Evolutionary conservation across 2,113 vertebrate species (phyloP).

Genomic region (Pantherophis guttatus): DNA sequence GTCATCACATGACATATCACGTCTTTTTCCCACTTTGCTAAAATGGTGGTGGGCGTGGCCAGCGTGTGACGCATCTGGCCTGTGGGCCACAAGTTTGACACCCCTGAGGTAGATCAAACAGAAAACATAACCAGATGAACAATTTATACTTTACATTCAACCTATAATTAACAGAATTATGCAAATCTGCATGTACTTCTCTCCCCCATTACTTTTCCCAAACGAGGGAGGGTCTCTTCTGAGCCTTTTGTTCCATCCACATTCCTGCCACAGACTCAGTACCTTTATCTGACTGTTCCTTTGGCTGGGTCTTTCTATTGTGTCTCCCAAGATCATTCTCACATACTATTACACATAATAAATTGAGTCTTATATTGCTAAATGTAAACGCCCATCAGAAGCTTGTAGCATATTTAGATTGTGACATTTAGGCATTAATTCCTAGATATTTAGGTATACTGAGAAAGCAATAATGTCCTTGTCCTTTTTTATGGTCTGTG

Average conservation of each 20-base stretch:
- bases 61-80: too few species aligned
- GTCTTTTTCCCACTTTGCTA: rapidly evolving
- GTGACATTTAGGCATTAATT: neutral
- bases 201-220: neutral
- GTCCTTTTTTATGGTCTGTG: neutral
- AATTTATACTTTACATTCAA: neutral
- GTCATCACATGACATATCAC: too few species aligned
- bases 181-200: neutral
- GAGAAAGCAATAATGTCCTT: neutral
- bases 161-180: neutral
- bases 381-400: neutral
- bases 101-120: neutral
- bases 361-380: neutral
- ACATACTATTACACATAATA: neutral
- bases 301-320: neutral
- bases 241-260: neutral
- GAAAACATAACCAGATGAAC: neutral
- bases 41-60: too few species aligned
- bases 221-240: neutral
- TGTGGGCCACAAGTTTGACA: too few species aligned
- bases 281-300: neutral
- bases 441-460: neutral
- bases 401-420: neutral
- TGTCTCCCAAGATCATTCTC: neutral
- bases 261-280: neutral